These are phyloP conservation scores for Bombus vancouverensis DNA, from an alignment of 1,140 invertebrate genomes.

Conservation along the genomic window DNA sequence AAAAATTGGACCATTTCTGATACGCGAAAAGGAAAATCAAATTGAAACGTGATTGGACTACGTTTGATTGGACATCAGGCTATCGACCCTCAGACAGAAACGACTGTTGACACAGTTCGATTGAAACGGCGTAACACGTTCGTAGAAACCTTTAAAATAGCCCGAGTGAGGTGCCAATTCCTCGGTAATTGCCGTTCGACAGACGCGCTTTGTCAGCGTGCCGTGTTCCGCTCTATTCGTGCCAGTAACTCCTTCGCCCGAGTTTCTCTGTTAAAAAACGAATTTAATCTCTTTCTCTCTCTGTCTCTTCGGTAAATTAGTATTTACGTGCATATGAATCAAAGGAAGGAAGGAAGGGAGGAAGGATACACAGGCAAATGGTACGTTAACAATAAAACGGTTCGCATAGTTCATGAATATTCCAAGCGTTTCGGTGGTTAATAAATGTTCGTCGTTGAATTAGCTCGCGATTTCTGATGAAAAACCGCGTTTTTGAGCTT, in stretches of 20 bases:
- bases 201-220: conserved; percentile 37
- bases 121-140: conserved; percentile 25
- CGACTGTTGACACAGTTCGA: conserved; percentile 39
- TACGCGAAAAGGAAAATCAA: not conserved
- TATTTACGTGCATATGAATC: no score
- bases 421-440: not conserved
- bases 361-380: no score
- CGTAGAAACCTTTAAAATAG: conserved; percentile 51
- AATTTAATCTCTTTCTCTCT: not conserved
- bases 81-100: not conserved
- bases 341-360: no score
- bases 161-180: conserved; percentile 46
- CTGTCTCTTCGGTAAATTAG: no score
- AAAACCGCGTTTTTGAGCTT: not conserved
- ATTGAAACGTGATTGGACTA: not conserved
- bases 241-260: conserved; percentile 23
- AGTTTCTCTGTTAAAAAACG: not conserved
- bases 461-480: not conserved
- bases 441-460: conserved; percentile 9
- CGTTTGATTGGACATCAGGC: not conserved
- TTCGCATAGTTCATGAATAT: not conserved
- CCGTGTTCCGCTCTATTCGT: conserved; percentile 2
- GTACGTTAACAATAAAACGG: not conserved
- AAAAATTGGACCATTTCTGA: not conserved
- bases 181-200: conserved; percentile 51